Evolutionary conservation across 2,888 invertebrate genomes (phyloP).

Genomic region (Caenorhabditis sulstoni): DNA sequence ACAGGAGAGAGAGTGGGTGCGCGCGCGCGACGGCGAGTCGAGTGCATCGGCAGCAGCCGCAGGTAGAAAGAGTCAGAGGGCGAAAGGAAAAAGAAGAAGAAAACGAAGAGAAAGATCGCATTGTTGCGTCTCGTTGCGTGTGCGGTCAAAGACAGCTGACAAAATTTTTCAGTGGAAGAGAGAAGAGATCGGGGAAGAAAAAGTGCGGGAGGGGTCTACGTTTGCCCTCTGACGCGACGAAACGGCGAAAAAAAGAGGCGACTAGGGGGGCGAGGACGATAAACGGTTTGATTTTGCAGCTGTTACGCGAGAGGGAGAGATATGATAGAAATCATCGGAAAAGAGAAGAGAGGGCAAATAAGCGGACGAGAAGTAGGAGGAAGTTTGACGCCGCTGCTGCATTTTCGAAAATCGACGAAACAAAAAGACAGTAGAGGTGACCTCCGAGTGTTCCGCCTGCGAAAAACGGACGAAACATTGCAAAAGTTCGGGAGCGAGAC

Average conservation of each 20-base stretch:
- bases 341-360: slow-evolving; percentile 41
- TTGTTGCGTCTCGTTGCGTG: slow-evolving; percentile 11
- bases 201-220: slow-evolving; percentile 38
- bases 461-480: background rate
- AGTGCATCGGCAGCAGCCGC: slow-evolving; percentile 3
- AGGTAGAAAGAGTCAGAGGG: slow-evolving; percentile 12
- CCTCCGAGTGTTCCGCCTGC: background rate
- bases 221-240: slow-evolving; percentile 9
- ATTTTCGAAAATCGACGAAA: slow-evolving; percentile 61
- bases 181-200: slow-evolving; percentile 1
- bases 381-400: background rate
- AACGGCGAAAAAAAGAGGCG: slow-evolving; percentile 1
- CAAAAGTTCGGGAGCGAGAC: background rate
- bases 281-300: slow-evolving; percentile 32
- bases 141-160: slow-evolving; percentile 61
- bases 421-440: background rate
- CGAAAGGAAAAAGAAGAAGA: slow-evolving; percentile 4
- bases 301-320: slow-evolving; percentile 9
- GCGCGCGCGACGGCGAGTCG: slow-evolving; percentile 11
- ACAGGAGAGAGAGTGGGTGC: slow-evolving; percentile 10
- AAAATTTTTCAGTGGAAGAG: slow-evolving; percentile 20
- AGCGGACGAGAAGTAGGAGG: slow-evolving; percentile 13
- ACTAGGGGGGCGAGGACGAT: slow-evolving; percentile 11
- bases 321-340: slow-evolving; percentile 31
- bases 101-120: slow-evolving; percentile 14